These are phyloP conservation scores for Greenwoodochromis staneri DNA, from an alignment of 2,113 vertebrate species.

Conservation along the genomic window DNA sequence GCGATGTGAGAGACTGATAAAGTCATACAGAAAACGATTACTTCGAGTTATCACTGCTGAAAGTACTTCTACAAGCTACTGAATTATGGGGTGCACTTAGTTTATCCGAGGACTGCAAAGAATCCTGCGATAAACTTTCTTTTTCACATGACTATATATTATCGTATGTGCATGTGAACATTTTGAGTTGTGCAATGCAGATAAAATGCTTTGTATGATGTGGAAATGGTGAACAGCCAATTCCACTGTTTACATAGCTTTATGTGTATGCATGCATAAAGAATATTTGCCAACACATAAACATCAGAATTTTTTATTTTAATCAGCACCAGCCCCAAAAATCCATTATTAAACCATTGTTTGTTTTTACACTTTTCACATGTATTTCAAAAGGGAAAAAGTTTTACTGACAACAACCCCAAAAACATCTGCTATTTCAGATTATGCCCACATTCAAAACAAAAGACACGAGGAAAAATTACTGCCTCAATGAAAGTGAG, in stretches of 20 bases:
- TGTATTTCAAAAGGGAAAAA: neutral
- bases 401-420: neutral
- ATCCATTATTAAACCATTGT: neutral
- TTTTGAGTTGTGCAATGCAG: neutral
- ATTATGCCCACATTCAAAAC: neutral
- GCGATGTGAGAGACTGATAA: neutral
- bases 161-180: neutral
- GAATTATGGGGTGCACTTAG: neutral
- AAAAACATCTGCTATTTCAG: neutral
- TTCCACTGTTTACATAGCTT: neutral
- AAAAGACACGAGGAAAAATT: neutral
- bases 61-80: neutral
- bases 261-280: neutral
- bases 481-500: slow-evolving; percentile 3
- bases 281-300: neutral
- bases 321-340: neutral
- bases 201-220: neutral
- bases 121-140: neutral
- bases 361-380: neutral
- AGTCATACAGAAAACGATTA: neutral
- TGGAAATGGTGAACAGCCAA: neutral
- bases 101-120: neutral
- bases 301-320: neutral
- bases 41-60: neutral
- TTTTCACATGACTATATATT: neutral